A percentile compares a stretch with the other conserved stretches of the same genome.
Evolutionary conservation across 2,888 invertebrate genomes (phyloP).

Genomic region (Cataglyphis cursor): DNA sequence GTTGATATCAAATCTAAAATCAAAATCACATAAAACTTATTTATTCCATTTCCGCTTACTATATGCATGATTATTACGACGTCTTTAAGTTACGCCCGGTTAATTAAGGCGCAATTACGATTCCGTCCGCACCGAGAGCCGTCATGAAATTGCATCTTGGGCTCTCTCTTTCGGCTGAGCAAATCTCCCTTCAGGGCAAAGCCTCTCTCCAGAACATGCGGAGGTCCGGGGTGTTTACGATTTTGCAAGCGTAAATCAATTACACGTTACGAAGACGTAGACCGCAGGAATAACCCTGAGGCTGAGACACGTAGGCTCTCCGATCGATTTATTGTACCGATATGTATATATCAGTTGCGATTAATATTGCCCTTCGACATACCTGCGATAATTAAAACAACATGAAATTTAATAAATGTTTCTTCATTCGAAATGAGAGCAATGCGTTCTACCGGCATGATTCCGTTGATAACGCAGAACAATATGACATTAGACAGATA

Average conservation of each 20-base stretch:
- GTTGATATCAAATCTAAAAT: not conserved
- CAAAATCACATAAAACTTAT: not conserved
- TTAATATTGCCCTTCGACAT: constrained; percentile 24
- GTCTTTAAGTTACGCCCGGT: constrained; percentile 74
- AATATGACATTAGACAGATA: not conserved
- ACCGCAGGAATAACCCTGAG: constrained; percentile 30
- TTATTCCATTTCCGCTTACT: constrained; percentile 8
- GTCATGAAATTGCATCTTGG: constrained; percentile 46
- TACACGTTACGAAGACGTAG: constrained; percentile 44
- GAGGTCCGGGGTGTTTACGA: constrained; percentile 38
- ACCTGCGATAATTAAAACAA: constrained; percentile 35
- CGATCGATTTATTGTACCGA: constrained; percentile 23
- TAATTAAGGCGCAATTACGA: constrained; percentile 78
- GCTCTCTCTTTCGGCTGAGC: constrained; percentile 32
- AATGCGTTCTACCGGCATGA: constrained; percentile 2
- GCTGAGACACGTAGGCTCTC: constrained; percentile 16
- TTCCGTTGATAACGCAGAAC: not conserved
- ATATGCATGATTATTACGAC: constrained; percentile 26
- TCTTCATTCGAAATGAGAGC: constrained; percentile 30
- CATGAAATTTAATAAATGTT: constrained; percentile 25
- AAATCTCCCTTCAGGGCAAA: not conserved
- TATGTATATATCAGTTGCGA: not conserved
- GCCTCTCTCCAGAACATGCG: not conserved
- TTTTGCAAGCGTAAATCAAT: constrained; percentile 57
- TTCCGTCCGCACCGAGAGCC: constrained; percentile 61